Evolutionary conservation across 2,797 vertebrate genomes (phyloP).

Genomic region (Cetoscarus ocellatus): DNA sequence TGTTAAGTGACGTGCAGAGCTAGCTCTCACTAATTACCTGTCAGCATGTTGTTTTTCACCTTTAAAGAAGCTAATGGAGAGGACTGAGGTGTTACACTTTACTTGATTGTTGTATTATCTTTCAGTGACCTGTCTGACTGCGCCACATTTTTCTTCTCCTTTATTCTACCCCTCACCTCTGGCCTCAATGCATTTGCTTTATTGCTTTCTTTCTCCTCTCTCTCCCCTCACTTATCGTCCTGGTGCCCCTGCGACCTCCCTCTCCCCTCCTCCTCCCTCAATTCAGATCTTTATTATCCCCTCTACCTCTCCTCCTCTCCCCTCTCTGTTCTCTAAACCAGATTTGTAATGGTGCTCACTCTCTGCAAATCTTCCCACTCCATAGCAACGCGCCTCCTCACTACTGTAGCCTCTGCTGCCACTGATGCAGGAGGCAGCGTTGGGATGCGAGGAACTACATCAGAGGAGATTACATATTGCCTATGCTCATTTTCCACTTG

Average conservation of each 20-base stretch:
- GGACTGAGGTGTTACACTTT: conserved; percentile 49
- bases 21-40: background rate
- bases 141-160: conserved; percentile 35
- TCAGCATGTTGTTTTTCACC: background rate
- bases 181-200: conserved; percentile 62
- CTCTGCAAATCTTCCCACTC: conserved; percentile 80
- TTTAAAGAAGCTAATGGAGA: conserved; percentile 12
- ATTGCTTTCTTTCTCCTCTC: conserved; percentile 55
- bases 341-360: conserved; percentile 67
- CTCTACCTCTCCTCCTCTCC: background rate
- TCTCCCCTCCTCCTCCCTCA: conserved; percentile 1
- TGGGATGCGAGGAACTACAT: conserved; percentile 63
- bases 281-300: conserved; percentile 36
- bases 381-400: conserved; percentile 83
- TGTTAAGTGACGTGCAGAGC: background rate
- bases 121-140: conserved; percentile 41
- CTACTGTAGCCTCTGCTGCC: conserved; percentile 57
- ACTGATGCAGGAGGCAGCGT: conserved; percentile 53
- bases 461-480: conserved; percentile 67
- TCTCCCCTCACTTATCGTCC: conserved; percentile 23
- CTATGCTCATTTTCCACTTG: conserved; percentile 54
- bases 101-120: conserved; percentile 44
- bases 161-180: conserved; percentile 49
- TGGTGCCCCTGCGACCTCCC: conserved; percentile 25
- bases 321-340: conserved; percentile 44